Evolutionary conservation across 2,113 vertebrate genomes (phyloP).

Genomic region (Zapus hudsonius): DNA sequence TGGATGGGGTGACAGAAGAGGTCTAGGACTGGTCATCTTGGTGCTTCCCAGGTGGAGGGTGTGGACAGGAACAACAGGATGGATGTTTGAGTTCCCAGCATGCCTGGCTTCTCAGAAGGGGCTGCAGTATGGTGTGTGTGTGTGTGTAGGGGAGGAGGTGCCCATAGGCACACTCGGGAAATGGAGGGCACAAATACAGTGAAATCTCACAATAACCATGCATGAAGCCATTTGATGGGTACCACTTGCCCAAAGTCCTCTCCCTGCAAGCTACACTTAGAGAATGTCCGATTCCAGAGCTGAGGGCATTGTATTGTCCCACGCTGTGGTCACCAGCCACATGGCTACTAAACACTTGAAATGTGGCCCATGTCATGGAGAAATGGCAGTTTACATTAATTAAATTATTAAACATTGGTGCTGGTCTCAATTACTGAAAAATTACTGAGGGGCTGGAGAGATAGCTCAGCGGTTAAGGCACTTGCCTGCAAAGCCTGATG

Average conservation of each 20-base stretch:
- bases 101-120: background rate
- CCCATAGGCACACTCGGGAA: accelerated
- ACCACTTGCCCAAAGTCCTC: background rate
- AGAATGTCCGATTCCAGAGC: background rate
- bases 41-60: background rate
- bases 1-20: background rate
- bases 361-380: background rate
- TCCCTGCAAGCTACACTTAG: too few species aligned
- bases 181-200: too few species aligned
- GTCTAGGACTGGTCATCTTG: background rate
- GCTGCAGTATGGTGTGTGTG: background rate
- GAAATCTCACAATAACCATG: background rate
- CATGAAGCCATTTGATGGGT: background rate
- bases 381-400: background rate
- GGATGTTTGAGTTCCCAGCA: background rate
- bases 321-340: background rate
- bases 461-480: too few species aligned
- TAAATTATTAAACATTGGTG: too few species aligned
- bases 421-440: too few species aligned
- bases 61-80: background rate
- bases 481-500: too few species aligned
- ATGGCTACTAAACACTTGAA: background rate
- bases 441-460: too few species aligned
- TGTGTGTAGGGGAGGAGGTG: accelerated
- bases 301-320: too few species aligned